A percentile compares a stretch with the other conserved stretches of the same genome.
Conservation (phyloP, 2,113 vertebrate species). For the Istiophorus platypterus region DNA sequence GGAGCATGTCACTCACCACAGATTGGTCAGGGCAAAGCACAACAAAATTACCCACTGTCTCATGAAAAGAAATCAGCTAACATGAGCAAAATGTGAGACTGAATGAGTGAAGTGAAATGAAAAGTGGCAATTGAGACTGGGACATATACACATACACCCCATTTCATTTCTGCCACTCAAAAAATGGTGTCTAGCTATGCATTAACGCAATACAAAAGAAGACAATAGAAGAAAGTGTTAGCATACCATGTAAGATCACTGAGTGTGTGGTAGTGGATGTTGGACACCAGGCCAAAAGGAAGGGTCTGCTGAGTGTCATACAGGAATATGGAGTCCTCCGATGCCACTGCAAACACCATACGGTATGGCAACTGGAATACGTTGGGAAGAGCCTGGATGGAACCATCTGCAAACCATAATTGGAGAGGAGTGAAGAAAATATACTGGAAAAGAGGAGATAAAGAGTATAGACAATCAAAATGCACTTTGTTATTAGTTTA, state of each 20-base stretch:
- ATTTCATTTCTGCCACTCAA: neutral
- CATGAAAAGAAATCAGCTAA: neutral
- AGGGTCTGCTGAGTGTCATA: conserved; percentile 95
- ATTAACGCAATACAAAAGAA: neutral
- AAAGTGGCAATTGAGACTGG: neutral
- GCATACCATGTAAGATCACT: conserved; percentile 96
- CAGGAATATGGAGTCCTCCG: conserved; percentile 94
- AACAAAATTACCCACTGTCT: too few relatives aligned
- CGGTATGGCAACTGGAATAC: conserved; percentile 91
- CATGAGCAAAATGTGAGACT: neutral
- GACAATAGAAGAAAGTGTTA: neutral
- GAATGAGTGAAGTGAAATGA: neutral
- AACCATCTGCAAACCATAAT: conserved; percentile 80
- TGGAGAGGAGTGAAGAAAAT: neutral
- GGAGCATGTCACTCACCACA: too few relatives aligned
- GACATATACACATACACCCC: neutral
- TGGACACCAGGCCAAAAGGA: conserved; percentile 95
- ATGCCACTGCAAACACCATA: conserved; percentile 96
- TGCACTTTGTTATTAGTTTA: neutral
- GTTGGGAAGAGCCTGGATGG: conserved; percentile 64
- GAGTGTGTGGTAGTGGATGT: conserved; percentile 98
- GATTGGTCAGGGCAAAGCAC: too few relatives aligned
- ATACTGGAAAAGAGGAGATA: neutral
- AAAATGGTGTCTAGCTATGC: too few relatives aligned
- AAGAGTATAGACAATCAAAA: neutral